Evolutionary conservation across 2,888 invertebrate genomes (phyloP).

Genomic region (Adela reaumurella): DNA sequence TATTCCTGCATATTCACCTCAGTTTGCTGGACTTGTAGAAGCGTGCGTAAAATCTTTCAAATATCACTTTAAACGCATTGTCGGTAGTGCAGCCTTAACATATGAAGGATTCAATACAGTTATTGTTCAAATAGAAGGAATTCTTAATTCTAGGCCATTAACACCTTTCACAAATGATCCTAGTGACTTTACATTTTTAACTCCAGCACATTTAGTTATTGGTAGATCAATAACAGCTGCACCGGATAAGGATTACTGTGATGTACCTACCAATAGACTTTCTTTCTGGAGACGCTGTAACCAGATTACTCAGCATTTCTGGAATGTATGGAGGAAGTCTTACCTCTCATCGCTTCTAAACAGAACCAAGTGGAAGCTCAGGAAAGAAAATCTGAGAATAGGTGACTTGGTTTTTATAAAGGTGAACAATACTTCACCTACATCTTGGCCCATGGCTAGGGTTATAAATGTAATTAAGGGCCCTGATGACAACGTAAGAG

Average conservation of each 20-base stretch:
- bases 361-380: constrained; percentile 10
- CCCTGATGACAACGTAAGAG: not conserved
- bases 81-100: constrained; percentile 9
- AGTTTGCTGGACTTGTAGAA: constrained; percentile 11
- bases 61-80: constrained; percentile 9
- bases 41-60: constrained; percentile 11
- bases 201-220: constrained; percentile 21
- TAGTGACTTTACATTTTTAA: constrained; percentile 13
- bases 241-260: constrained; percentile 12
- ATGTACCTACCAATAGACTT: constrained; percentile 8
- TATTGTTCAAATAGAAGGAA: constrained; percentile 13
- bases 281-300: constrained; percentile 4
- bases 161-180: constrained; percentile 14
- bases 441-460: constrained; percentile 4
- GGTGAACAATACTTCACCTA: not conserved
- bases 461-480: constrained; percentile 1
- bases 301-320: constrained; percentile 10
- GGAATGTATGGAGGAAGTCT: constrained; percentile 10
- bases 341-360: constrained; percentile 10
- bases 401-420: not conserved
- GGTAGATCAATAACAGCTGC: constrained; percentile 8
- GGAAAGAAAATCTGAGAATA: not conserved
- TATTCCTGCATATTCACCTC: constrained; percentile 2
- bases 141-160: constrained; percentile 15
- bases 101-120: constrained; percentile 16